Percentiles rank a stretch among this genome's conserved stretches.
These are phyloP conservation scores for Psephotus haematonotus DNA, from an alignment of 2,113 vertebrate genomes.

Conservation along the genomic window DNA sequence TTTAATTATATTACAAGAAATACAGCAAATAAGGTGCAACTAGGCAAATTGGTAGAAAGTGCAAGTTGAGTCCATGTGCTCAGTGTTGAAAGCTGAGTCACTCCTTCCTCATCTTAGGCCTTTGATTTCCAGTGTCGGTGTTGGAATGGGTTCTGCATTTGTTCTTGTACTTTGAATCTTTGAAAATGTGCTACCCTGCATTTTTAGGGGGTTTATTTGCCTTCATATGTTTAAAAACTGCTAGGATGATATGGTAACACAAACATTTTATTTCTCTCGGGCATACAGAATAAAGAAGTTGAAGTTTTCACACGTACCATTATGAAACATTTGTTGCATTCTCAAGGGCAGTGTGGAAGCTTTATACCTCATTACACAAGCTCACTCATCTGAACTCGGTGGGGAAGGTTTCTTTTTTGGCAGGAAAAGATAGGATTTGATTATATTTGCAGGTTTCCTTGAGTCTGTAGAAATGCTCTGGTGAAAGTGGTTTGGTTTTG, in stretches of 20 bases:
- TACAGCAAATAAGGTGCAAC: constrained; percentile 30
- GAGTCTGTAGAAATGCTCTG: neutral
- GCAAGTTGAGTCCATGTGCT: neutral
- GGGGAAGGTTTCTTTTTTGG: neutral
- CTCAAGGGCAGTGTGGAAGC: neutral
- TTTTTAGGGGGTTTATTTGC: neutral
- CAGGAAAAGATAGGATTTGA: neutral
- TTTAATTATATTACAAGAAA: neutral
- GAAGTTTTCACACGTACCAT: neutral
- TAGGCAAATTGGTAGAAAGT: neutral
- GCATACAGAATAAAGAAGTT: neutral
- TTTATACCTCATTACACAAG: neutral
- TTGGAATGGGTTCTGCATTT: neutral
- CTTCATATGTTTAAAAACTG: neutral
- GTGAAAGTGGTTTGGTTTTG: neutral
- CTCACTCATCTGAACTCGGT: neutral
- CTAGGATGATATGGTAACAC: neutral
- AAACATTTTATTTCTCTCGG: neutral
- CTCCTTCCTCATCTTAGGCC: neutral
- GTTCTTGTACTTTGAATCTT: neutral
- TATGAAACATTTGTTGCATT: neutral
- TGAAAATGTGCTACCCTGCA: neutral
- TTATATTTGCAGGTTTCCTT: neutral
- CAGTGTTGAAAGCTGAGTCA: neutral
- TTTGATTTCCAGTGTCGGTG: neutral